Evolutionary conservation across 2,888 invertebrate species (phyloP), one percentile per base, ranked within the genome.

Genomic region (Exocentrus adspersus): DNA sequence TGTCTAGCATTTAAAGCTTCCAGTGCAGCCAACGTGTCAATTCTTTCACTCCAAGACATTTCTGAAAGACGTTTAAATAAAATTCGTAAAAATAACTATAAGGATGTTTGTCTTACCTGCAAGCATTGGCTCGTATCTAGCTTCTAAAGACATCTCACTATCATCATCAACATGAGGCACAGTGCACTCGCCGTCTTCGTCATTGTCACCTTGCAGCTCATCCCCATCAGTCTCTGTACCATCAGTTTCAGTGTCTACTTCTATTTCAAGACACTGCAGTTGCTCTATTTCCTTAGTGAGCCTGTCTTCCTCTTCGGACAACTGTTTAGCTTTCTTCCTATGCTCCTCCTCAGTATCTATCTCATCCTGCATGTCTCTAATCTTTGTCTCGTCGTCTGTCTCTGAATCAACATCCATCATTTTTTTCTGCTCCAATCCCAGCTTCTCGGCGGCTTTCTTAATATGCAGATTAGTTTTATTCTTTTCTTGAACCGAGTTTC

Each of bases 1-100:
- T 95, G 93, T n/a, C 97, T 87, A 0, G 92, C 91, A 0, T 92
- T 92, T 19, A 93, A 83, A 0, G 90, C 93, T 72, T 93, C 90
- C 12, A 94, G 78, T 1, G 90, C 92, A 1, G 92, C 92, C 72
- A 93, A 82, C 5, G 90, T 91, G 71, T 94, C 93, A 62, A 94
- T 89, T 12, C 95, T 85, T 71, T 96, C 96, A 0, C 92, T 92
- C 92, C 93, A 93, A 1, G 92, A 90, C 89, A 94, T 91, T 42
- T 85, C 86, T 78, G 60, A 24, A 64, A 72, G 57, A n/a, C n/a
- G n/a, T n/a, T n/a, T n/a, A n/a, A n/a, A n/a, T n/a, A n/a, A n/a
- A n/a, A n/a, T n/a, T n/a, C n/a, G n/a, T n/a, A n/a, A n/a, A n/a
- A n/a, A n/a, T n/a, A n/a, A n/a, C n/a, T n/a, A n/a, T n/a, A n/a